These are phyloP conservation scores for Drosophila sordidula DNA, from an alignment of 2,888 invertebrate genomes.

Conservation along the genomic window DNA sequence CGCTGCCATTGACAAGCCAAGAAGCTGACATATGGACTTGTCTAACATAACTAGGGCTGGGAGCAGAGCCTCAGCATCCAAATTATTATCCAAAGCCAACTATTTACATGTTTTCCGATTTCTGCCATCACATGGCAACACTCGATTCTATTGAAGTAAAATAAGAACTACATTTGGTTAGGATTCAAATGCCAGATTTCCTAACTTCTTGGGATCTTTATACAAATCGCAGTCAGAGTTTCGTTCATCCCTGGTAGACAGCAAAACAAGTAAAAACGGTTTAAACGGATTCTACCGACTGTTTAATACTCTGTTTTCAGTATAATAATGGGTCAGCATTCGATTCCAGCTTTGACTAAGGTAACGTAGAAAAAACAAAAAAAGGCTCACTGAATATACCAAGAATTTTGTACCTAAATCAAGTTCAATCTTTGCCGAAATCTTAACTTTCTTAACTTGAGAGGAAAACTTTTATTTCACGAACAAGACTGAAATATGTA, in stretches of 20 bases:
- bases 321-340: background rate
- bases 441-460: too few relatives aligned
- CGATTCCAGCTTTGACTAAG: too few relatives aligned
- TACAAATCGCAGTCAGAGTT: background rate
- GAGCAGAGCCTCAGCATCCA: background rate
- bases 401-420: too few relatives aligned
- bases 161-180: too few relatives aligned
- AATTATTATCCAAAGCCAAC: background rate
- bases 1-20: constrained; percentile 24
- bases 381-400: too few relatives aligned
- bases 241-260: background rate
- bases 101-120: background rate
- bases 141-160: background rate
- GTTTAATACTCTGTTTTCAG: background rate
- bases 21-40: constrained; percentile 12
- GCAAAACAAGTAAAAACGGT: background rate
- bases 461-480: too few relatives aligned
- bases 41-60: background rate
- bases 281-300: background rate
- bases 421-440: too few relatives aligned
- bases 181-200: background rate
- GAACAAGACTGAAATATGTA: too few relatives aligned
- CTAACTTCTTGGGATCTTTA: background rate
- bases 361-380: too few relatives aligned
- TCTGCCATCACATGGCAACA: background rate